A percentile compares a stretch with the other conserved stretches of the same genome.
phyloP scores from a whole-genome alignment of 2,797 vertebrate genomes.

The Anableps anableps region DNA sequence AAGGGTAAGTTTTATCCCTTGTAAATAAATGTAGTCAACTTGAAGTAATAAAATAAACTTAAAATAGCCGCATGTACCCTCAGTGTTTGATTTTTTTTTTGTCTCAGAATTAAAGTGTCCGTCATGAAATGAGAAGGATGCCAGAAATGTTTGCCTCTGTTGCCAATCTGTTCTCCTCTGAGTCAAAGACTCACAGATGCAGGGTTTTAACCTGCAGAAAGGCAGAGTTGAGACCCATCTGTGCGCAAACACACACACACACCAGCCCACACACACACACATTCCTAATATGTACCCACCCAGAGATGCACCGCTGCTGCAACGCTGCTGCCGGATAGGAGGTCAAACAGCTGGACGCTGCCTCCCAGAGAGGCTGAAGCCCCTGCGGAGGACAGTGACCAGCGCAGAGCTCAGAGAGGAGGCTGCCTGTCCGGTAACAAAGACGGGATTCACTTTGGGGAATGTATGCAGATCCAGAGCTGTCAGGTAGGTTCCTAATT shows the following conservation, averaged over 20 bases:
- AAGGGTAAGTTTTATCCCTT: no score
- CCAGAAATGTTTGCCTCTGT: background rate
- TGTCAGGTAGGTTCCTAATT: background rate
- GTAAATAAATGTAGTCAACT: no score
- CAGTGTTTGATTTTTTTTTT: no score
- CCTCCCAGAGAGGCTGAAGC: constrained; percentile 6
- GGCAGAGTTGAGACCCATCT: constrained; percentile 3
- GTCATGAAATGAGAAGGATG: no score
- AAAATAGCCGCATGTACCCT: no score
- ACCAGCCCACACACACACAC: background rate
- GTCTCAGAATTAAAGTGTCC: background rate
- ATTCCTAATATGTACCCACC: background rate
- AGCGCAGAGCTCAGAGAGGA: background rate
- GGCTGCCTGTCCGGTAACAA: background rate
- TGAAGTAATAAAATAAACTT: no score
- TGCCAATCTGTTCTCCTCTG: background rate
- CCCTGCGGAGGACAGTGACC: background rate
- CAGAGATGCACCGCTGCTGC: constrained; percentile 32
- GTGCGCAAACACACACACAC: background rate
- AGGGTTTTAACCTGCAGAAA: background rate
- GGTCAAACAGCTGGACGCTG: constrained; percentile 28
- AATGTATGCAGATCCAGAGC: background rate
- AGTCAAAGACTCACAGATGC: background rate
- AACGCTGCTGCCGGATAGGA: constrained; percentile 28
- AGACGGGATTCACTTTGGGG: background rate